Evolutionary conservation across 2,113 vertebrate genomes (phyloP), one percentile per base, ranked within the genome.

Genomic region (Calidris pugnax): DNA sequence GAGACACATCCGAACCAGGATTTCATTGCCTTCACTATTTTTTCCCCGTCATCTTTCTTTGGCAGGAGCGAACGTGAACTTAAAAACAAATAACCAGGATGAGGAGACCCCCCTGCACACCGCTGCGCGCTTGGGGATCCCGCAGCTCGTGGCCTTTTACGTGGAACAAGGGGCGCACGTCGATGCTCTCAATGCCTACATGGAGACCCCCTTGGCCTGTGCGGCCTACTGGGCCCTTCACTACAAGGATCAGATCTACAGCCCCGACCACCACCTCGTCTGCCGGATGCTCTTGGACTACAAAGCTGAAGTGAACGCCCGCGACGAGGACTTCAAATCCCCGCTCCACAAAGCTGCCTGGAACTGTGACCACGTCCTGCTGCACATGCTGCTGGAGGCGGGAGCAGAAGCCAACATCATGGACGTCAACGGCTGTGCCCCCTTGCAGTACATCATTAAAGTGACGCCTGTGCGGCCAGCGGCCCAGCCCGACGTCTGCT

Each of bases 321-420:
- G 98, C 5, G 99, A 99, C 3, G 98, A 98, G 7, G 99, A 99
- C 97, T 97, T 99, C 72, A 99, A 99, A 85, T 98, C 99, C 1
- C 98, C 99, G 0, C 98, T 99, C 27, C 99, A 99, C 97, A 99
- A 99, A 96, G 99, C 99, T 0, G 98, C 99, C 85, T 99, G 99
- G 99, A 99, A 99, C 97, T 99, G 99, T 23, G 99, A 99, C 88
- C 98, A 99, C 1, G 57, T 99, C 73, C 98, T 99, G 77, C 98
- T 99, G 95, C 97, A 99, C 77, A 99, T 99, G 98, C 97, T 99
- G 95, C 98, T 99, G 94, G 98, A 99, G 63, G 99, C 99, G 0
- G 99, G 99, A 8, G 99, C 99, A 0, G 97, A 99, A 59, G 90
- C 98, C 39, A 98, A 98, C 30, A 85, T 98, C 84, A 99, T 99